A percentile compares a stretch with the other conserved stretches of the same genome.
Conservation (phyloP, 2,888 invertebrate genomes). For the Agrotis ipsilon region DNA sequence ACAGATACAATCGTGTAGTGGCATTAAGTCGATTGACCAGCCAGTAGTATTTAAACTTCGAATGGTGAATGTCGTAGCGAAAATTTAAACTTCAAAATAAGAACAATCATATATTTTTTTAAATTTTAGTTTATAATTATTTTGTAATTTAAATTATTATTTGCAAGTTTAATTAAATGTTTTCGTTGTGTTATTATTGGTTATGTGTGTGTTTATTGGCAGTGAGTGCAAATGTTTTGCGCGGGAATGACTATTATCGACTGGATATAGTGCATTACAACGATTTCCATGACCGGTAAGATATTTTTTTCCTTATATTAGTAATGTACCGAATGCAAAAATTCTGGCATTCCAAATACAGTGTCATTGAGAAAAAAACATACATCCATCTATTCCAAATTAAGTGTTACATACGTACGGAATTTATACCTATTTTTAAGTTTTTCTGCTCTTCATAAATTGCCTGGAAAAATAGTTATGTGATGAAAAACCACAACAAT, state of each 20-base stretch:
- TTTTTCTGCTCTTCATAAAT: too few species aligned
- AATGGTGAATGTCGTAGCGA: slow-evolving; percentile 51
- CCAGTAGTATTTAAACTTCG: slow-evolving; percentile 59
- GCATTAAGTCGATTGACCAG: slow-evolving; percentile 20
- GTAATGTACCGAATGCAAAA: too few species aligned
- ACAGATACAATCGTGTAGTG: slow-evolving; percentile 40
- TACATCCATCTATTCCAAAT: too few species aligned
- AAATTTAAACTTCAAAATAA: slow-evolving; percentile 10
- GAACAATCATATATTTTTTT: slow-evolving; percentile 5
- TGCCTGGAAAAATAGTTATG: too few species aligned
- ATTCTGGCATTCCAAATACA: too few species aligned
- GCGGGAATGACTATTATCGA: slow-evolving; percentile 70
- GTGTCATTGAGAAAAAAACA: too few species aligned
- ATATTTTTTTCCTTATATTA: slow-evolving; percentile 13
- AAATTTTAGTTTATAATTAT: background rate
- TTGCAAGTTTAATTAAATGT: slow-evolving; percentile 33
- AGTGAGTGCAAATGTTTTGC: slow-evolving; percentile 70
- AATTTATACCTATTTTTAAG: too few species aligned
- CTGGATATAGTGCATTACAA: slow-evolving; percentile 90
- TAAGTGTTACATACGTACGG: too few species aligned
- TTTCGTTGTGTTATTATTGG: slow-evolving; percentile 57
- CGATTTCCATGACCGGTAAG: slow-evolving; percentile 90
- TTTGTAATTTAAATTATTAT: background rate
- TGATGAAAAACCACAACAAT: too few species aligned
- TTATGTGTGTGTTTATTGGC: slow-evolving; percentile 59